These are phyloP conservation scores for Antitype chi DNA, from an alignment of 2,888 invertebrate genomes.

Conservation along the genomic window DNA sequence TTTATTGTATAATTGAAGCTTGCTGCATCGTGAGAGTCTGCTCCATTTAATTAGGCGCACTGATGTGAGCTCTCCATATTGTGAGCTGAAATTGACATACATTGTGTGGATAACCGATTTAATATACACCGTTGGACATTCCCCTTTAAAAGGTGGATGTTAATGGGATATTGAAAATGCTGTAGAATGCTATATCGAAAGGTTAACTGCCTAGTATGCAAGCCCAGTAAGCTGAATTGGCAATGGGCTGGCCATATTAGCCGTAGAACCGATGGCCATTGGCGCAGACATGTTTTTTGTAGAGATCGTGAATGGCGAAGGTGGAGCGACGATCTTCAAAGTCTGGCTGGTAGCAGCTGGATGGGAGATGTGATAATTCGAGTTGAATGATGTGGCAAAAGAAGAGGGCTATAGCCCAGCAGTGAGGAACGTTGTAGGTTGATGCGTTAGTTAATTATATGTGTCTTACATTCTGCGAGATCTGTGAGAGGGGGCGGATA, in stretches of 20 bases:
- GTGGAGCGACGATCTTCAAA: background rate
- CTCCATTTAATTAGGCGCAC: conserved; percentile 47
- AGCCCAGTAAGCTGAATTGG: background rate
- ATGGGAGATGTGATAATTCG: background rate
- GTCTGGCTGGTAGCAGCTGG: background rate
- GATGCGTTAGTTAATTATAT: too few species aligned
- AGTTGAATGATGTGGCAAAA: too few species aligned
- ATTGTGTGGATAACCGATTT: conserved; percentile 20
- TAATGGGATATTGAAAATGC: background rate
- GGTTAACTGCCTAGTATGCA: background rate
- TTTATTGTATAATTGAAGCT: background rate
- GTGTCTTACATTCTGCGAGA: too few species aligned
- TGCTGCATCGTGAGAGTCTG: background rate
- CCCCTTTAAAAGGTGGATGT: background rate
- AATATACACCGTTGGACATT: conserved; percentile 17
- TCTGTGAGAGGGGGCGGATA: too few species aligned
- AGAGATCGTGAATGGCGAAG: background rate
- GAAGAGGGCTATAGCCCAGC: too few species aligned
- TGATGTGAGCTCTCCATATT: conserved; percentile 22
- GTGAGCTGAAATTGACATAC: conserved; percentile 29
- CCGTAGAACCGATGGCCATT: background rate
- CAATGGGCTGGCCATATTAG: background rate
- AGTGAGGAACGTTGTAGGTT: too few species aligned
- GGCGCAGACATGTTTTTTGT: background rate
- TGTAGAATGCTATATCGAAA: background rate